Evolutionary conservation across 2,888 invertebrate species (phyloP).

Genomic region (Volucella inanis): DNA sequence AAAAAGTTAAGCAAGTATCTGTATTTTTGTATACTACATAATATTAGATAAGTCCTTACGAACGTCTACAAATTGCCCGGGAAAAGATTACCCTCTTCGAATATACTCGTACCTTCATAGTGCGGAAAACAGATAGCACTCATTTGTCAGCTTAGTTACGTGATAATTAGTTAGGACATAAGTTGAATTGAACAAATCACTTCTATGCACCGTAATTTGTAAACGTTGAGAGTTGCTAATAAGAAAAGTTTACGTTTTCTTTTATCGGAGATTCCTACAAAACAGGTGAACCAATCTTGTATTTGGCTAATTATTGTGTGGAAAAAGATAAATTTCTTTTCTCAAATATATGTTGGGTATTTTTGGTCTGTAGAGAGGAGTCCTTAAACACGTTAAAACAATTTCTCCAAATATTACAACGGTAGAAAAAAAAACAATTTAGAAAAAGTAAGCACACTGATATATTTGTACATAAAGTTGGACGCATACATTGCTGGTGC

Average conservation of each 20-base stretch:
- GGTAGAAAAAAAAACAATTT: constrained; percentile 52
- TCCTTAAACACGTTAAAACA: not conserved
- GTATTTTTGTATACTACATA: no score
- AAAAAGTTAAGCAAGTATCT: no score
- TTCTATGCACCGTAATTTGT: constrained; percentile 66
- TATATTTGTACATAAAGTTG: constrained; percentile 12
- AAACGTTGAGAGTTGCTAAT: constrained; percentile 70
- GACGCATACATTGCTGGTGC: constrained; percentile 24
- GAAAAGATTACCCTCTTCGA: constrained; percentile 43
- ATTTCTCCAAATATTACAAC: constrained; percentile 8
- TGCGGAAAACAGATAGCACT: constrained; percentile 40
- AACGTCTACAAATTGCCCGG: no score
- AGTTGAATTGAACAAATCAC: constrained; percentile 64
- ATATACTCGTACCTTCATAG: not conserved
- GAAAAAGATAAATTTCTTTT: constrained; percentile 55
- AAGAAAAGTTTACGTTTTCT: constrained; percentile 64
- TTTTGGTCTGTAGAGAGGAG: not conserved
- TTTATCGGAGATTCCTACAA: constrained; percentile 3
- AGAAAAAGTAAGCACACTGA: constrained; percentile 25
- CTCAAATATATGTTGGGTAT: not conserved
- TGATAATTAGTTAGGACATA: constrained; percentile 68
- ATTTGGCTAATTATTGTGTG: constrained; percentile 55
- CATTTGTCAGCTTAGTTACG: constrained; percentile 71
- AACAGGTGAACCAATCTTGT: constrained; percentile 40
- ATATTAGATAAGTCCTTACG: constrained; percentile 13